These are phyloP conservation scores for Gorsachius magnificus DNA, from an alignment of 2,797 vertebrate species.

Conservation along the genomic window DNA sequence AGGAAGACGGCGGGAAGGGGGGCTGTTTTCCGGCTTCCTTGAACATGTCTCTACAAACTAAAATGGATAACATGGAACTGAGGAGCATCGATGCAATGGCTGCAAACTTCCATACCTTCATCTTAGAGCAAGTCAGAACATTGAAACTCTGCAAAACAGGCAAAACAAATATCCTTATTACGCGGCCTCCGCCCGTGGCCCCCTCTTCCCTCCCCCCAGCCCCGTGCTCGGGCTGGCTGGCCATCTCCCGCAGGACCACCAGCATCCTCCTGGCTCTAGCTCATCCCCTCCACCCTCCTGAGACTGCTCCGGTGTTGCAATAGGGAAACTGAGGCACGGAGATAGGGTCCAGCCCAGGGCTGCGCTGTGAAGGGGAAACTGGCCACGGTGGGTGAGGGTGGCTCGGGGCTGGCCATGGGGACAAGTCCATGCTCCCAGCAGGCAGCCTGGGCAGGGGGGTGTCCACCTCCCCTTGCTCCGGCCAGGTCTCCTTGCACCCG, in stretches of 20 bases:
- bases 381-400: rapidly evolving
- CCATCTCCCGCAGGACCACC: rapidly evolving
- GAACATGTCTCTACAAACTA: conserved; percentile 88
- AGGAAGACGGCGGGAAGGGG: conserved; percentile 53
- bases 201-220: neutral
- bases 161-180: conserved; percentile 56
- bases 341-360: rapidly evolving
- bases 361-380: rapidly evolving
- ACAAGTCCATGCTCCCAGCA: neutral
- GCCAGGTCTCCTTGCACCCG: rapidly evolving
- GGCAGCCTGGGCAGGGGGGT: rapidly evolving
- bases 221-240: rapidly evolving
- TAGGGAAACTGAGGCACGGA: neutral
- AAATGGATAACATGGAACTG: conserved; percentile 87
- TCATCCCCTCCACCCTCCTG: rapidly evolving
- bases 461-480: rapidly evolving
- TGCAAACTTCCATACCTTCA: conserved; percentile 98
- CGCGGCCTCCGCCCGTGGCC: rapidly evolving
- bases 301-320: rapidly evolving
- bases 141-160: conserved; percentile 87
- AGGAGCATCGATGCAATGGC: conserved; percentile 92
- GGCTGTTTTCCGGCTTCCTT: conserved; percentile 65
- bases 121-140: conserved; percentile 92
- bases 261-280: neutral
- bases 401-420: neutral